These are phyloP conservation scores for Planococcus citri DNA, from an alignment of 1,140 invertebrate species.

Conservation along the genomic window DNA sequence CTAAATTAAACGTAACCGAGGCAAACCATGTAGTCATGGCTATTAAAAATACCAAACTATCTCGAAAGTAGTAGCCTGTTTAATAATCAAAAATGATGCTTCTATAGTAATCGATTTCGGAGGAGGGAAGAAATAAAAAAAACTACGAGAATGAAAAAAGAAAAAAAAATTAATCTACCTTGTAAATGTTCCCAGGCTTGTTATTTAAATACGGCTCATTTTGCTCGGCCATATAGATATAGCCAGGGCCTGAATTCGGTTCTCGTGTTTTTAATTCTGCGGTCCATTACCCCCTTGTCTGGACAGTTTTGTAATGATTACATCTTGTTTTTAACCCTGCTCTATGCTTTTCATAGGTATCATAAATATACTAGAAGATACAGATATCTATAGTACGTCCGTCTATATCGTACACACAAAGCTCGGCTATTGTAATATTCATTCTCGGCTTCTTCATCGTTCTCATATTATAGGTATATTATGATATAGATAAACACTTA, in stretches of 20 bases:
- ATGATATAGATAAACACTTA: no score
- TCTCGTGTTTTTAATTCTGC: background rate
- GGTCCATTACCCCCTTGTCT: background rate
- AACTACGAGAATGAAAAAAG: slow-evolving; percentile 3
- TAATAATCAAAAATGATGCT: slow-evolving; percentile 13
- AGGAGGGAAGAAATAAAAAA: slow-evolving; percentile 2
- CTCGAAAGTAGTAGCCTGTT: slow-evolving; percentile 12
- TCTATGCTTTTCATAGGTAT: no score
- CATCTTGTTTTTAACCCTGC: background rate
- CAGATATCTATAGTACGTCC: no score
- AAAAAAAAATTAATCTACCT: slow-evolving; percentile 19
- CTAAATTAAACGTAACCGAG: slow-evolving; percentile 19
- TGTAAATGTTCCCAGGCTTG: slow-evolving; percentile 15
- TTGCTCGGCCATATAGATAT: background rate
- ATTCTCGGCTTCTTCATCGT: no score
- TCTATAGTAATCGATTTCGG: slow-evolving; percentile 10
- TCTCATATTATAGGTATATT: no score
- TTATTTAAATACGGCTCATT: slow-evolving; percentile 14
- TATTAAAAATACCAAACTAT: slow-evolving; percentile 16
- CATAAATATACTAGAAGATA: no score
- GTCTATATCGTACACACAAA: background rate
- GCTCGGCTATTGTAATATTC: background rate
- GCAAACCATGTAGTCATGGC: slow-evolving; percentile 11
- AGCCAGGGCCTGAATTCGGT: background rate
- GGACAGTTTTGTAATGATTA: background rate